These are phyloP conservation scores for Aleiodes leptofemur DNA, from an alignment of 2,888 invertebrate species.

Conservation along the genomic window DNA sequence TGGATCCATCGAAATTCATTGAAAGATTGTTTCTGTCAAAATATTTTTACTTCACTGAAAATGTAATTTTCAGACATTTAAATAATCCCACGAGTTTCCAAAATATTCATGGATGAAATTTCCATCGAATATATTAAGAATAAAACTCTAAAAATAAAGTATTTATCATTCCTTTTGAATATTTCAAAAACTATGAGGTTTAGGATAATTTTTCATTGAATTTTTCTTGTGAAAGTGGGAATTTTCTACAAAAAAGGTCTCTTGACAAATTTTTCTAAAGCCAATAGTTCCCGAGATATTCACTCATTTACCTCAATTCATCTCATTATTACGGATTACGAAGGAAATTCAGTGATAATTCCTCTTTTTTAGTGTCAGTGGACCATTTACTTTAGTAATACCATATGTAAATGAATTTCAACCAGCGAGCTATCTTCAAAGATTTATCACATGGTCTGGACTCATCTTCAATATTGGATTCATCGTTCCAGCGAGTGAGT, in stretches of 20 bases:
- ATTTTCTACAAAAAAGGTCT: too few species aligned
- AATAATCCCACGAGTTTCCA: neutral
- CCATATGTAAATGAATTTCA: constrained; percentile 87
- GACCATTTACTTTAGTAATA: constrained; percentile 85
- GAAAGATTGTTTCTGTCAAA: too few species aligned
- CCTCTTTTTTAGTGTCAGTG: constrained; percentile 78
- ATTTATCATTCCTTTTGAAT: too few species aligned
- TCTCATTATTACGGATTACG: too few species aligned
- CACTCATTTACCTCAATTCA: too few species aligned
- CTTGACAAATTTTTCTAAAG: constrained; percentile 52
- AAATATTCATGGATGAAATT: neutral
- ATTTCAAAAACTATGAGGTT: too few species aligned
- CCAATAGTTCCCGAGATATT: constrained; percentile 47
- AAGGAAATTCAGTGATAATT: constrained; percentile 50
- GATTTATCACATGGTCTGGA: constrained; percentile 81
- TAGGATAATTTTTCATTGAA: neutral
- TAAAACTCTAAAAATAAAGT: too few species aligned
- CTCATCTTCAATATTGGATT: constrained; percentile 82
- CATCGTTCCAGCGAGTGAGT: constrained; percentile 78
- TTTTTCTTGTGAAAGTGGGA: constrained; percentile 51
- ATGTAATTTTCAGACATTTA: neutral
- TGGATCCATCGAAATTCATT: too few species aligned
- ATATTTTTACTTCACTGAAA: too few species aligned
- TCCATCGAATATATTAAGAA: neutral
- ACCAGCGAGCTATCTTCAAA: constrained; percentile 80